Conservation (phyloP, 2,113 vertebrate genomes). For the Petromus typicus region DNA sequence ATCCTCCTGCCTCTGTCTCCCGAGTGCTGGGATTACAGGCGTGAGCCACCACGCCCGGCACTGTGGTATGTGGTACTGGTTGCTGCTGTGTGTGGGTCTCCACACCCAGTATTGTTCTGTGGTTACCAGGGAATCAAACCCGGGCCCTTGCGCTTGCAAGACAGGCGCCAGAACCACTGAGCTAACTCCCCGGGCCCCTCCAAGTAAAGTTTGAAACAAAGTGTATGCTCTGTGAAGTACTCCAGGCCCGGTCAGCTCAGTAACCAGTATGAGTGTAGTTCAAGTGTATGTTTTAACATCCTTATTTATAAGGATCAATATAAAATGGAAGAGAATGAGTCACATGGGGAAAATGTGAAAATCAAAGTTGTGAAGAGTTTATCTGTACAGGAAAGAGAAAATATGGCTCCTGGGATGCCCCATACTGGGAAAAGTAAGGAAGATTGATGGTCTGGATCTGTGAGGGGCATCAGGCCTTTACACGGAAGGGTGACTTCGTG, state of each 20-base stretch:
- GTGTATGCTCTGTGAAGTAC: neutral
- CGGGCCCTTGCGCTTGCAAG: too few relatives aligned
- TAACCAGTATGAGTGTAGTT: neutral
- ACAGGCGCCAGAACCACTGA: too few relatives aligned
- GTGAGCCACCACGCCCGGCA: too few relatives aligned
- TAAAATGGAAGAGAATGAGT: neutral
- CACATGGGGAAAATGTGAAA: neutral
- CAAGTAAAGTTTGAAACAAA: neutral
- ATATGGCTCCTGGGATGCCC: accelerated
- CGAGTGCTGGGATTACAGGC: too few relatives aligned
- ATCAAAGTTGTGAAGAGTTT: neutral
- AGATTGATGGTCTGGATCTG: neutral
- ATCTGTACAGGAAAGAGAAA: neutral
- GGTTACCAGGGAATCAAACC: too few relatives aligned
- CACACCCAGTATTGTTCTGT: too few relatives aligned
- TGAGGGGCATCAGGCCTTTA: neutral
- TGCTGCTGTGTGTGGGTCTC: too few relatives aligned
- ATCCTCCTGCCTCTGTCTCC: too few relatives aligned
- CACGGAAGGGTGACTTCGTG: accelerated
- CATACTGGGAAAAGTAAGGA: accelerated
- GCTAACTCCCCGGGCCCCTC: too few relatives aligned
- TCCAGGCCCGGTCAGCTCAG: neutral
- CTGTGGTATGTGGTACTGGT: too few relatives aligned
- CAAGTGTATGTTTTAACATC: neutral
- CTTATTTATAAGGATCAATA: neutral